Evolutionary conservation across 2,888 invertebrate genomes (phyloP), one percentile per base, ranked within the genome.

Genomic region (Erebia ligea): DNA sequence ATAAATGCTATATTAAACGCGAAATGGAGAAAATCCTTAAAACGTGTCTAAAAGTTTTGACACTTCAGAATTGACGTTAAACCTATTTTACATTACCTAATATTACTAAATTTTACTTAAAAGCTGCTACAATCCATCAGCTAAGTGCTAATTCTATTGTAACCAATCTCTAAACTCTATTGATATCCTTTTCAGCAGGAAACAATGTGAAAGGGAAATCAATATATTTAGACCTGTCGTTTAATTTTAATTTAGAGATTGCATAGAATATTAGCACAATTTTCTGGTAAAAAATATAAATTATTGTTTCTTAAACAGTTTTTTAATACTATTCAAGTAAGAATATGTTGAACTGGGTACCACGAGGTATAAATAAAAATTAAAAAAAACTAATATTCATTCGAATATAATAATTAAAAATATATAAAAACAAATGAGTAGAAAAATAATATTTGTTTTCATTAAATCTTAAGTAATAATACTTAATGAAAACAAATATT

Each of bases 11-110:
- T 52, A 69, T 69, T 75, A 74, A 76, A 78, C 75, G 72, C 73
- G 73, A 68, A 66, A 58, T 62, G 72, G 73, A 69, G 72, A 68
- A 74, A 74, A 73, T 75, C 75, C 76, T 76, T 77, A 81, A 84
- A 85, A 82, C 71, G 84, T 84, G 83, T 84, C 84, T 71, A 84
- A 85, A 85, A 86, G n/a, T 85, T 88, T 89, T 89, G 88, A 88
- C 88, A 89, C 88, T 82, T 83, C 79, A 75, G 76, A 78, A 78
- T 76, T 75, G 76, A 78, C 76, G 68, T 45, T 45, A 13, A 13
- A 45, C 3, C 45, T 45, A 45, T 13, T 45, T 52, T 42, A 54
- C 19, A 57, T 34, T 25, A 57, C 19, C 2, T 61, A 19, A 15
- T 25, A 45, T 45, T 45, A 15, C 13, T 34, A 34, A 1, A 34